phyloP scores from a whole-genome alignment of 2,888 invertebrate species.

The Lithophane semibrunnea region DNA sequence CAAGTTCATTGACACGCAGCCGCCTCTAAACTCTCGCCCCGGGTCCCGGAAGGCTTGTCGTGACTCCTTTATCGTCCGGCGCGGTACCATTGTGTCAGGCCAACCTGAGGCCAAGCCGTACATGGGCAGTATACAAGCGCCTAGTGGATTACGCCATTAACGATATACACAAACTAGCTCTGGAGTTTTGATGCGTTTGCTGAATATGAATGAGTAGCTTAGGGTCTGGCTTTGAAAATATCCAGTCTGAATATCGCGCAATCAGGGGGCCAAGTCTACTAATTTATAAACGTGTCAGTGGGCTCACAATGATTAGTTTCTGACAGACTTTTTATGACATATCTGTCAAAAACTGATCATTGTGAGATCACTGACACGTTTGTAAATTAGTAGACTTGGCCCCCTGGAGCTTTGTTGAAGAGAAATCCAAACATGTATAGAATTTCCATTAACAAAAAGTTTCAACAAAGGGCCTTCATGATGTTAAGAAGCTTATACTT shows the following conservation, averaged over 20 bases:
- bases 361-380: no score
- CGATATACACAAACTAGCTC: conserved; percentile 51
- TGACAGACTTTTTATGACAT: no score
- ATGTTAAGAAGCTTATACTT: not conserved
- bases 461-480: not conserved
- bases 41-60: conserved; percentile 77
- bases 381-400: no score
- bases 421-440: not conserved
- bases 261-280: no score
- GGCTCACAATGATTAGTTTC: no score
- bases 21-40: conserved; percentile 66
- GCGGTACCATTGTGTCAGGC: conserved; percentile 73
- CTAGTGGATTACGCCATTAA: conserved; percentile 65
- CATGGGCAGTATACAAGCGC: conserved; percentile 58
- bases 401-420: not conserved
- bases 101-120: conserved; percentile 67
- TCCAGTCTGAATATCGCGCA: not conserved
- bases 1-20: conserved; percentile 63
- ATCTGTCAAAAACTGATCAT: no score
- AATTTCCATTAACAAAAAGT: not conserved
- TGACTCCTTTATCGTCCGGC: conserved; percentile 77
- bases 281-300: no score
- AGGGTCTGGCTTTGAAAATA: conserved; percentile 16
- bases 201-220: conserved; percentile 53
- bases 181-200: conserved; percentile 36